Conservation (phyloP, 2,888 invertebrate genomes). For the Diarsia mendica region DNA sequence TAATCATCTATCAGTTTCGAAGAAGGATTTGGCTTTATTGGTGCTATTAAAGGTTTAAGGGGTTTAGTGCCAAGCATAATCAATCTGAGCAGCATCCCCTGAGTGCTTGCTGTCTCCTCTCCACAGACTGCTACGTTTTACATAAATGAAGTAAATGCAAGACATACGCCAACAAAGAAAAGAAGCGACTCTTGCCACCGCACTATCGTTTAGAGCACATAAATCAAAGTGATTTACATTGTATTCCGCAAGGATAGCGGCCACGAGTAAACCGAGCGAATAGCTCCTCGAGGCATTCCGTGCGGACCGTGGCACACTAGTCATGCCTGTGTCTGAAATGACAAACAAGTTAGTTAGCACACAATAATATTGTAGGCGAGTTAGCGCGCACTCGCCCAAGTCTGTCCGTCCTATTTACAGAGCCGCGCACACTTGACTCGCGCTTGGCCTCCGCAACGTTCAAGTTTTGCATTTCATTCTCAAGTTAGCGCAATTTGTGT, state of each 20-base stretch:
- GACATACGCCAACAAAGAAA: conserved; percentile 18
- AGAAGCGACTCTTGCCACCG: conserved; percentile 30
- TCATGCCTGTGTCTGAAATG: conserved; percentile 71
- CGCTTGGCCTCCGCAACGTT: conserved; percentile 79
- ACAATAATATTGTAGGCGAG: conserved; percentile 78
- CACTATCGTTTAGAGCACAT: conserved; percentile 46
- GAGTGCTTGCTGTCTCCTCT: not conserved
- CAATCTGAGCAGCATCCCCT: not conserved
- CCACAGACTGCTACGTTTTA: conserved; percentile 18
- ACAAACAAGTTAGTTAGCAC: conserved; percentile 78
- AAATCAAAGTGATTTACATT: conserved; percentile 62
- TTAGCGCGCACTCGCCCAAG: conserved; percentile 71
- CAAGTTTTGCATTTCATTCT: conserved; percentile 84
- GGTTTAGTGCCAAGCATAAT: not conserved
- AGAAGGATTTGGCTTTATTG: not conserved
- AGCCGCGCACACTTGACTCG: conserved; percentile 81
- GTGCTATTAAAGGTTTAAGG: not conserved
- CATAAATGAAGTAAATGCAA: conserved; percentile 48
- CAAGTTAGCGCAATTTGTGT: conserved; percentile 85
- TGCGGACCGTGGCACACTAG: conserved; percentile 65
- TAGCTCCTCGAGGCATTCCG: conserved; percentile 68
- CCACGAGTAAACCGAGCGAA: conserved; percentile 58
- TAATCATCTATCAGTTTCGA: not conserved
- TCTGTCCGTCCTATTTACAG: conserved; percentile 78
- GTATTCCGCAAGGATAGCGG: conserved; percentile 55